These are phyloP conservation scores for Silurus glanis DNA, from an alignment of 2,113 vertebrate species.

Conservation along the genomic window DNA sequence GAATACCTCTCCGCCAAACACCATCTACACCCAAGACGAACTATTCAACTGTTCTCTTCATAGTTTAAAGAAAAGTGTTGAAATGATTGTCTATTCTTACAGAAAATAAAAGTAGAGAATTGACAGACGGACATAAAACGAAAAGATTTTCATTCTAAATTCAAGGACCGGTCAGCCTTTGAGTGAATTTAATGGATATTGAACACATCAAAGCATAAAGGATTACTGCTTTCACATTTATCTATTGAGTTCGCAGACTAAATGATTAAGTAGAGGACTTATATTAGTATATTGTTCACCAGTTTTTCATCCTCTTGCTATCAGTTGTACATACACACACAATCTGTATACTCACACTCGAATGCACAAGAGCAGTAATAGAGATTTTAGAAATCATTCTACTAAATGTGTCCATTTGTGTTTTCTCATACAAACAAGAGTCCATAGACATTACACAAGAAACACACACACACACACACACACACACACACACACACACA, in stretches of 20 bases:
- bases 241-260: neutral
- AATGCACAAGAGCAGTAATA: neutral
- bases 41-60: neutral
- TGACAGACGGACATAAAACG: neutral
- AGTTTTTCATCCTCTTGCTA: neutral
- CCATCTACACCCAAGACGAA: too few species aligned
- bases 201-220: neutral
- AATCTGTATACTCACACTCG: neutral
- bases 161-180: neutral
- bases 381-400: neutral
- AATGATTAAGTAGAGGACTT: neutral
- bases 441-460: neutral
- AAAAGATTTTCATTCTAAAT: neutral
- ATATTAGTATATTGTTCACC: neutral
- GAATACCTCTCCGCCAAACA: neutral
- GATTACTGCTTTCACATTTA: too few species aligned
- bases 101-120: neutral
- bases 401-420: neutral
- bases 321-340: neutral
- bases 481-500: neutral
- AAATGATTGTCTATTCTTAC: neutral
- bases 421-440: neutral
- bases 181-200: neutral
- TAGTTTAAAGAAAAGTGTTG: neutral
- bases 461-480: conserved; percentile 30